Conservation (phyloP, 2,888 invertebrate genomes). For the Cheilosia soror region DNA sequence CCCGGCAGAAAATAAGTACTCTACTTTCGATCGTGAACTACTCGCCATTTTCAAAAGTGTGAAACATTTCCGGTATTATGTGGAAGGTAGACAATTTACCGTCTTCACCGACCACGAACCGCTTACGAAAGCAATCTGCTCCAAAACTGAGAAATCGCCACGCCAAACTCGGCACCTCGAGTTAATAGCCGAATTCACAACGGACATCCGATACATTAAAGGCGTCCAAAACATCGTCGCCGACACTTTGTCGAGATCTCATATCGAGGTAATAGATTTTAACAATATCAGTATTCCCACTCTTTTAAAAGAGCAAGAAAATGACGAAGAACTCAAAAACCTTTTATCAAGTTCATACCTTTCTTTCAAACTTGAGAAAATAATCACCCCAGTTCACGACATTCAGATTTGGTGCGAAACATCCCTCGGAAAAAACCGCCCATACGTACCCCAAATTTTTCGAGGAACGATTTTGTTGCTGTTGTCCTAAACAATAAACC, state of each 20-base stretch:
- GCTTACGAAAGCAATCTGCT: constrained; percentile 25
- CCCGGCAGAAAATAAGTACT: constrained; percentile 23
- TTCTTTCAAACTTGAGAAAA: background rate
- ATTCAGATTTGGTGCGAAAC: constrained; percentile 2
- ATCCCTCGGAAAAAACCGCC: background rate
- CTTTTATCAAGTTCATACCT: background rate
- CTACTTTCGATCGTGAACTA: constrained; percentile 22
- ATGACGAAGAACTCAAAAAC: background rate
- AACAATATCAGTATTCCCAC: background rate
- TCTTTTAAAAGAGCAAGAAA: constrained; percentile 11
- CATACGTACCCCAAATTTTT: constrained; percentile 20
- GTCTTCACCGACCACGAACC: constrained; percentile 45
- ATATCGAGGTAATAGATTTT: constrained; percentile 15
- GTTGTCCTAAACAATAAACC: too few relatives aligned
- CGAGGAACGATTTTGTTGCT: constrained; percentile 16
- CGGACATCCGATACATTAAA: constrained; percentile 32
- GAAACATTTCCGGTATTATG: constrained; percentile 22
- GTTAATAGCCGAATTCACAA: constrained; percentile 20
- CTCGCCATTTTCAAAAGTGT: constrained; percentile 24
- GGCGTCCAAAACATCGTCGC: constrained; percentile 23
- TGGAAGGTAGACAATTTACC: constrained; percentile 37
- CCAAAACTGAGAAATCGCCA: constrained; percentile 15
- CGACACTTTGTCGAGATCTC: constrained; percentile 12
- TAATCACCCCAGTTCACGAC: background rate
- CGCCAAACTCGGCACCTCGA: constrained; percentile 38